phyloP scores from a whole-genome alignment of 1,140 invertebrate species.

The Drosophila triauraria region DNA sequence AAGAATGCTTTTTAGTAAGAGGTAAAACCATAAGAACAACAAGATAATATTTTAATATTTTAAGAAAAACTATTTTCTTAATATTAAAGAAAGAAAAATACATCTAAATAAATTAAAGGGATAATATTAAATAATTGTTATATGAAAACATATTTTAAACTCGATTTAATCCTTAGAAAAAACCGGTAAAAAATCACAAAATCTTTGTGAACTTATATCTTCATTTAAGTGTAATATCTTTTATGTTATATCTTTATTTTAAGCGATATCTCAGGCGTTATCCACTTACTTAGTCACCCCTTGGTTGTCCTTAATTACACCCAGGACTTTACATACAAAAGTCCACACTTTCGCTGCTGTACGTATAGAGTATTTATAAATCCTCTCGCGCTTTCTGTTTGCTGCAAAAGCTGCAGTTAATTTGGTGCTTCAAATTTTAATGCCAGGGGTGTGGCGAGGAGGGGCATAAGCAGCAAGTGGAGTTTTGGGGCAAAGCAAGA shows the following conservation, averaged over 20 bases:
- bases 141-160: background rate
- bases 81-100: too few species aligned
- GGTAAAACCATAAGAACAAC: too few species aligned
- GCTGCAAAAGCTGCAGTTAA: slow-evolving; percentile 78
- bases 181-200: background rate
- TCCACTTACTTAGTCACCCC: background rate
- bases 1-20: background rate
- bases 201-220: background rate
- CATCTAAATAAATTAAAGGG: too few species aligned
- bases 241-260: background rate
- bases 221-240: too few species aligned
- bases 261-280: background rate
- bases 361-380: slow-evolving; percentile 64
- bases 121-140: background rate
- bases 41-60: background rate
- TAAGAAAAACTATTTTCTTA: background rate
- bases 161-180: background rate
- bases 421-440: slow-evolving; percentile 83
- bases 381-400: slow-evolving; percentile 54
- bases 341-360: slow-evolving; percentile 6
- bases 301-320: background rate
- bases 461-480: slow-evolving; percentile 22
- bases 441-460: slow-evolving; percentile 31
- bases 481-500: slow-evolving; percentile 24
- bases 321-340: background rate